Base-by-base conservation (phyloP, 1,140 invertebrate genomes). In the Heliconius eleuchia region DNA sequence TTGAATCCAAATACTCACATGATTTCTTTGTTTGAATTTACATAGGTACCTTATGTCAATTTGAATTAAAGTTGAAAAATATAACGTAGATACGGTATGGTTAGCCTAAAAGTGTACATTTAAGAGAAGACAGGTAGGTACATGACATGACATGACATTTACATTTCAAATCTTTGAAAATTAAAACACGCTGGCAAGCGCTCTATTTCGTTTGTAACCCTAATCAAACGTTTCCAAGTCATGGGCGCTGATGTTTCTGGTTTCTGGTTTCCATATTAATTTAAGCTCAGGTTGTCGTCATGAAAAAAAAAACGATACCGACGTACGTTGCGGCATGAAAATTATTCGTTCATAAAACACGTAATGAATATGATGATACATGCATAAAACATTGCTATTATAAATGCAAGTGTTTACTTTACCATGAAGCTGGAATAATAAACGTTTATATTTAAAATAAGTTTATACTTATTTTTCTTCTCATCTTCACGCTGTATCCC, bases 91-190 rank as follows among this genome's bases (percentile, higher is more conserved):
- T 19, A 52, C 30, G n/a, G 2, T 23, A 60, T 11, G n/a, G 8
- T 3, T 23, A 60, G 13, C 7, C 23, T 23, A 60, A 23, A 57
- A n/a, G 23, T 60, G 55, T 8, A 60, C 19, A 23, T 60, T 27
- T 23, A 9, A 23, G 7, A 60, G 55, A 60, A 9, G 55, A 60
- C 55, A 60, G 55, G n/a, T 11, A 30, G 30, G 30, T 30, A 30
- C 23, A 23, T 23, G 23, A 23, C 55, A 60, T 19, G 13, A 46
- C 50, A 52, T 19, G 42, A 46, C 13, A 55, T n/a, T 55, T n/a
- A 55, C 18, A 55, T 60, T 60, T 60, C 55, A 60, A 60, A 60
- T 60, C 55, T n/a, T 23, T 60, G 55, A 23, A 60, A 60, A 57
- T 57, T 57, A 23, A 57, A 60, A 27, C n/a, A 23, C n/a, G 9